Evolutionary conservation across 2,113 vertebrate genomes (phyloP), one percentile per base, ranked within the genome.

Genomic region (Epinephelus cyanopodus): DNA sequence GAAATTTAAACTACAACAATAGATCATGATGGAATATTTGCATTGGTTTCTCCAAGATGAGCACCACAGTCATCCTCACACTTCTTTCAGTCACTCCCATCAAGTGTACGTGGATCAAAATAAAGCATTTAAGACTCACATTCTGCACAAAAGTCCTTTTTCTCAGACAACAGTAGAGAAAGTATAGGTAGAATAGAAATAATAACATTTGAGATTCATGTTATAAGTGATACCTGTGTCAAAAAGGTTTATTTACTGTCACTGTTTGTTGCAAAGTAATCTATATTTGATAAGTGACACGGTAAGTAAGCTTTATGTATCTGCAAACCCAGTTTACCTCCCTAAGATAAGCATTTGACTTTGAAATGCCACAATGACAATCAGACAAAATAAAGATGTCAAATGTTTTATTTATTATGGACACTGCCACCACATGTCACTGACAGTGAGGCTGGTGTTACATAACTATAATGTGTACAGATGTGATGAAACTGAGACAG

Each of bases 401-500:
- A 37, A 48, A 33, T 1, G 21, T 75, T 67, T 67, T 75, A 69
- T 74, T 82, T 33, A 48, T 21, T 53, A 29, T 53, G 29, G 10
- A 18, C 27, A 29, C 3, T 0, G 48, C 33, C 17, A 1, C 33
- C 17, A 1, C 0, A 8, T 29, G 42, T 66, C 15, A 48, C 23
- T 1, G 52, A 58, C 54, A 60, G n/a, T 15, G 10, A 45, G n/a
- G n/a, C 54, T 72, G 69, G 50, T 53, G 14, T 14, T 48, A 14
- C 13, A 14, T 50, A 6, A 50, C 2, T 17, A 5, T 17, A 14
- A 50, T 4, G 4, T 18, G 48, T 10, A 71, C 53, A 56, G 53
- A 47, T 3, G 6, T n/a, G 37, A 42, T 64, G 1, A 27, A 50
- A 48, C 2, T 1, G 29, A 54, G 12, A 54, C 17, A 21, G 33